Conservation (phyloP, 1,140 invertebrate genomes). For the Thrips palmi region DNA sequence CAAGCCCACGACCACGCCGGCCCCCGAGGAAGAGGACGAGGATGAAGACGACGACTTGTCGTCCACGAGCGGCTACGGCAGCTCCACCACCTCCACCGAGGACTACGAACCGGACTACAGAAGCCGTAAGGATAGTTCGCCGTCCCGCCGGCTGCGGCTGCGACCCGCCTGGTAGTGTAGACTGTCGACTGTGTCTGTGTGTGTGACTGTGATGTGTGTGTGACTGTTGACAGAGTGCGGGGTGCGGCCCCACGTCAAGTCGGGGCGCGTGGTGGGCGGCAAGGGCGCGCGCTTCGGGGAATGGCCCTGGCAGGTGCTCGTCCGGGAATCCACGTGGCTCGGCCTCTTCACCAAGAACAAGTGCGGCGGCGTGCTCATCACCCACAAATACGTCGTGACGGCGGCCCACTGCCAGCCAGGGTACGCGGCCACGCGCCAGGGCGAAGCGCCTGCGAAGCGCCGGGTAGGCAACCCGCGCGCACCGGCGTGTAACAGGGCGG, state of each 20-base stretch:
- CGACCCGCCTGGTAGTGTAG: too few relatives aligned
- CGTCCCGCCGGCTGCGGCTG: too few relatives aligned
- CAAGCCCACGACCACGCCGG: slow-evolving; percentile 5
- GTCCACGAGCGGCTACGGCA: slow-evolving; percentile 15
- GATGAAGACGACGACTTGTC: slow-evolving; percentile 15
- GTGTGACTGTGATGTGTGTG: neutral
- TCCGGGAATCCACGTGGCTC: slow-evolving; percentile 80
- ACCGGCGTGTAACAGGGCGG: too few relatives aligned
- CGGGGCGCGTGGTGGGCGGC: slow-evolving; percentile 76
- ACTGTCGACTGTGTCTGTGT: too few relatives aligned
- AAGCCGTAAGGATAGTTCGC: slow-evolving; percentile 42
- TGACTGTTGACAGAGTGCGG: slow-evolving; percentile 56
- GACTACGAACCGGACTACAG: slow-evolving; percentile 35
- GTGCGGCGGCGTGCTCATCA: slow-evolving; percentile 81
- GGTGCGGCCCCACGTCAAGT: slow-evolving; percentile 56
- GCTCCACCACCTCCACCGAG: slow-evolving; percentile 19
- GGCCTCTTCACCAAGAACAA: slow-evolving; percentile 93
- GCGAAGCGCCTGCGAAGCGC: too few relatives aligned
- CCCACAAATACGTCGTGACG: slow-evolving; percentile 66
- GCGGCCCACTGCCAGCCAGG: slow-evolving; percentile 90
- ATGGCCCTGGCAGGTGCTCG: slow-evolving; percentile 86
- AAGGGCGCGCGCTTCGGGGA: slow-evolving; percentile 68
- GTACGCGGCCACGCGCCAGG: too few relatives aligned
- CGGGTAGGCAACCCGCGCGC: too few relatives aligned
- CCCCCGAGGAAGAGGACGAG: slow-evolving; percentile 4